Percentiles rank a stretch among this genome's conserved stretches.
These are phyloP conservation scores for Trileptium ribeirensis DNA, from an alignment of 2,888 invertebrate genomes.

Conservation along the genomic window DNA sequence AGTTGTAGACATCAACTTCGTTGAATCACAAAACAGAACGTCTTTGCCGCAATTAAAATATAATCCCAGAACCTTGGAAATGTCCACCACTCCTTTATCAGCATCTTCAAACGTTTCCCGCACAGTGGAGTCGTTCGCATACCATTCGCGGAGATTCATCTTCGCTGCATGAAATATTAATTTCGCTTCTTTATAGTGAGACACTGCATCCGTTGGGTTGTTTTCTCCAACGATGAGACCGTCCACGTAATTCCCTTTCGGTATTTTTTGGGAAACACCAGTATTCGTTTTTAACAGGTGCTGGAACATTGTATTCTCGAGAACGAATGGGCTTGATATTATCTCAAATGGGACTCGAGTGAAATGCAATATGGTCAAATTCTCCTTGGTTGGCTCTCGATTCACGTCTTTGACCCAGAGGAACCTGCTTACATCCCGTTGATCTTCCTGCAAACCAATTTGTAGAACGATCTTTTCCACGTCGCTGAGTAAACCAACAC, in stretches of 20 bases:
- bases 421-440: conserved; percentile 26
- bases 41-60: neutral
- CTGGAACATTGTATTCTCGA: conserved; percentile 27
- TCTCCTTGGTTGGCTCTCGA: conserved; percentile 21
- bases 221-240: neutral
- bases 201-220: neutral
- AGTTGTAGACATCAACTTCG: neutral
- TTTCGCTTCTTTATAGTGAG: neutral
- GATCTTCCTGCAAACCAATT: conserved; percentile 26
- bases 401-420: neutral
- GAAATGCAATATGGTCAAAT: conserved; percentile 34
- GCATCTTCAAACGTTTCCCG: neutral
- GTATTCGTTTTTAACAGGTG: conserved; percentile 12
- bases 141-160: neutral
- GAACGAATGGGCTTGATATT: conserved; percentile 30
- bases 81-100: neutral
- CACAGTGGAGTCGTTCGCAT: neutral
- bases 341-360: conserved; percentile 36
- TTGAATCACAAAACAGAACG: neutral
- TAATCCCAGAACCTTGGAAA: neutral
- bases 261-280: neutral
- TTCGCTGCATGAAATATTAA: neutral
- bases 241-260: neutral
- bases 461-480: conserved; percentile 30
- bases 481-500: conserved; percentile 21